phyloP scores from a whole-genome alignment of 2,797 vertebrate species.

The Bradypodion ventrale region DNA sequence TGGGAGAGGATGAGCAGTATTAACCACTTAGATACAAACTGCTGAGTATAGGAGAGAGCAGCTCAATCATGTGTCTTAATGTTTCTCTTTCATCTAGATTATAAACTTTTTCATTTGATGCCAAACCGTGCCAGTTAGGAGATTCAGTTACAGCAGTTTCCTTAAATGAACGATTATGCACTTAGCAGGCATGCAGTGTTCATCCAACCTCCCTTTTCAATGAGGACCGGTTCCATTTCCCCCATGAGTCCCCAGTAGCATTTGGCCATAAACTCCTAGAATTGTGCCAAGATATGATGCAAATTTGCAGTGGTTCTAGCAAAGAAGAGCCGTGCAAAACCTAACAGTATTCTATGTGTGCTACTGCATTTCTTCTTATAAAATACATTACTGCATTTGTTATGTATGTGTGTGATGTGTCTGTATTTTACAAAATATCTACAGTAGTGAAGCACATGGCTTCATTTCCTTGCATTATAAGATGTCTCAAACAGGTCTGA shows the following conservation, averaged over 20 bases:
- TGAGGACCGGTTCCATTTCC: not conserved
- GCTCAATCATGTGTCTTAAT: constrained; percentile 28
- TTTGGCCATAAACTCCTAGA: not conserved
- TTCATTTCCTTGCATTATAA: not conserved
- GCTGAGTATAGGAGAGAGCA: constrained; percentile 31
- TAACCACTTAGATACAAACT: constrained; percentile 48
- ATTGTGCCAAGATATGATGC: not conserved
- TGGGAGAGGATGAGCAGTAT: not conserved
- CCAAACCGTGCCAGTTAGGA: constrained; percentile 54
- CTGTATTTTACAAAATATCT: constrained; percentile 20
- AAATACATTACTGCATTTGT: constrained; percentile 48
- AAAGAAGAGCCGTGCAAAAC: not conserved
- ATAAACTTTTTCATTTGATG: constrained; percentile 24
- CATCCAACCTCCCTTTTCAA: constrained; percentile 6
- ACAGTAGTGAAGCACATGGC: not conserved
- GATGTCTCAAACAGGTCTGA: not conserved
- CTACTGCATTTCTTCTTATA: constrained; percentile 32
- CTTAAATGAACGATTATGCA: constrained; percentile 22
- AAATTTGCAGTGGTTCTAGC: constrained; percentile 20
- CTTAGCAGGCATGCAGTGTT: constrained; percentile 39
- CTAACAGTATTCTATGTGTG: constrained; percentile 21
- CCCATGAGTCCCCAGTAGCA: constrained; percentile 3
- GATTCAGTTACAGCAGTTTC: constrained; percentile 26
- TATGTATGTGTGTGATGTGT: constrained; percentile 22
- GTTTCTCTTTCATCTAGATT: constrained; percentile 52